Percentiles rank a stretch among this genome's conserved stretches.
Evolutionary conservation across 2,113 vertebrate species (phyloP).

Genomic region (Anser cygnoides): DNA sequence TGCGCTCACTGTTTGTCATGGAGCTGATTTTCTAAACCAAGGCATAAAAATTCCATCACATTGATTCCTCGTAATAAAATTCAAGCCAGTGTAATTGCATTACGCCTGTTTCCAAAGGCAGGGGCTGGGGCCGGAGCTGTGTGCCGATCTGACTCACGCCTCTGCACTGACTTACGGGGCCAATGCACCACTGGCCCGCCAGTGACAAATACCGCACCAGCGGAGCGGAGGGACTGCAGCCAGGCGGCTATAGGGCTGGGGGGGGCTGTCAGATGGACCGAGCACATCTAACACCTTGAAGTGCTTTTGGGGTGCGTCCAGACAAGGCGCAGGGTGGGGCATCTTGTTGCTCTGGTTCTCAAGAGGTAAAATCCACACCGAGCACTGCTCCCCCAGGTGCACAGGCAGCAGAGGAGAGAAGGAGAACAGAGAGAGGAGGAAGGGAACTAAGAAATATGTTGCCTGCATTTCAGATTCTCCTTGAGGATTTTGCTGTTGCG

Average conservation of each 20-base stretch:
- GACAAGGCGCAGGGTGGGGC: background rate
- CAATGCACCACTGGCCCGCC: background rate
- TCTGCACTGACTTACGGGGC: background rate
- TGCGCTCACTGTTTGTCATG: background rate
- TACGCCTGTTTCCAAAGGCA: background rate
- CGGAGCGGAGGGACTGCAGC: accelerated
- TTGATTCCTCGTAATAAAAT: background rate
- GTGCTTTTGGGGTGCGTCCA: background rate
- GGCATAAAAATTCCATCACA: constrained; percentile 15
- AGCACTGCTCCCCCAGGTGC: accelerated
- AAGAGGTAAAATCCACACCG: background rate
- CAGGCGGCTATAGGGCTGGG: background rate
- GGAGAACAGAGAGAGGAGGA: background rate
- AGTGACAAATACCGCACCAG: accelerated
- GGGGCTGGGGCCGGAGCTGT: background rate
- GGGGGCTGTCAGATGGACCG: background rate
- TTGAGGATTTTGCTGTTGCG: background rate
- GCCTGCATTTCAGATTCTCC: constrained; percentile 11
- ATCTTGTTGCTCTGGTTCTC: background rate
- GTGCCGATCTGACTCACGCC: background rate
- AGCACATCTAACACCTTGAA: background rate
- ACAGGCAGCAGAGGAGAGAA: background rate
- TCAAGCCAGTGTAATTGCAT: background rate
- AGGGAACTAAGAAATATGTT: background rate
- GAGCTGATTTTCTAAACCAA: constrained; percentile 1